Evolutionary conservation across 2,113 vertebrate species (phyloP).

Genomic region (Microcebus griseorufus): DNA sequence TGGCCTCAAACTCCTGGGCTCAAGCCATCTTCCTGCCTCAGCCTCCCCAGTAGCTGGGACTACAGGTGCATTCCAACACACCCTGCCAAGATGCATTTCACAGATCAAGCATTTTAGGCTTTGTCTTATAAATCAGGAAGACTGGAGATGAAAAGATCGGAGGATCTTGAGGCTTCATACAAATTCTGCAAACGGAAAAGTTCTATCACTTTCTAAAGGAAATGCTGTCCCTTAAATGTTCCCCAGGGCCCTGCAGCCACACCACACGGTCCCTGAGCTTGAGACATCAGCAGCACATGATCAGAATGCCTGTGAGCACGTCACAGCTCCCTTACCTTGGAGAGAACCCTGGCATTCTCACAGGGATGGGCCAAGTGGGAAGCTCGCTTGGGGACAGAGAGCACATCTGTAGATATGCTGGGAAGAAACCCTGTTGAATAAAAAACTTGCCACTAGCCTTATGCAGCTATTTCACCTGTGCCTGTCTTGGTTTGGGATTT

Average conservation of each 20-base stretch:
- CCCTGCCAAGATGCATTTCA: not conserved
- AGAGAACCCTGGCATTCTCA: not conserved
- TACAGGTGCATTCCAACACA: too few relatives aligned
- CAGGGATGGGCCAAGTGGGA: not conserved
- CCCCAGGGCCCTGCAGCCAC: not conserved
- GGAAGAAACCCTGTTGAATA: not conserved
- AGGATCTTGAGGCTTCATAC: not conserved
- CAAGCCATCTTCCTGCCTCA: too few relatives aligned
- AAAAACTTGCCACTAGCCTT: not conserved
- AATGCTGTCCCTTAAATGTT: not conserved
- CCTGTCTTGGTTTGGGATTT: not conserved
- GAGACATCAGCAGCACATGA: not conserved
- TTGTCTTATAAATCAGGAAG: not conserved
- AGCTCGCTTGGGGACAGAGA: not conserved
- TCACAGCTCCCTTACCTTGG: not conserved
- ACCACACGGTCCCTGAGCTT: not conserved
- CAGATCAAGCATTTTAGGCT: not conserved
- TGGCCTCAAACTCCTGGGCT: too few relatives aligned
- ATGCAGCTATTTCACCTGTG: not conserved
- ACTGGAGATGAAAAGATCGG: not conserved
- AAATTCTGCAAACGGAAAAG: not conserved
- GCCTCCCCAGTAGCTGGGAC: too few relatives aligned
- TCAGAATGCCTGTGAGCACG: fast-evolving
- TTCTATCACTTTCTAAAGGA: not conserved
- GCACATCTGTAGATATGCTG: not conserved